phyloP scores from a whole-genome alignment of 2,888 invertebrate species.

The Clanis bilineata region DNA sequence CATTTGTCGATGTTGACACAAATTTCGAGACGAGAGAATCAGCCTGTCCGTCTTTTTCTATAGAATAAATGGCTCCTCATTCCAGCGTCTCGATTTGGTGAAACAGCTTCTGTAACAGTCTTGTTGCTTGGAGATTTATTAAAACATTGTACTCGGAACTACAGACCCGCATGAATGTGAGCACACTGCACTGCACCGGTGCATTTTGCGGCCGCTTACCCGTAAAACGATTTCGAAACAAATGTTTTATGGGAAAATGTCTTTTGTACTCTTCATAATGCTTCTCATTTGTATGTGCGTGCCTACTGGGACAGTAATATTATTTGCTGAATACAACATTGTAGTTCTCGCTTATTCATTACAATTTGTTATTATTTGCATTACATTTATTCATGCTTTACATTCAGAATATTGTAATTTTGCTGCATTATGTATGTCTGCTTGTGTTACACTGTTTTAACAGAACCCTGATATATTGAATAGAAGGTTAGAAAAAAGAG shows the following conservation, averaged over 20 bases:
- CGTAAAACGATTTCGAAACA: conserved; percentile 30
- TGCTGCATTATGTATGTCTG: background rate
- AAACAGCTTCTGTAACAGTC: conserved; percentile 58
- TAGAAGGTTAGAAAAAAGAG: conserved; percentile 5
- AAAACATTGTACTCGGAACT: conserved; percentile 56
- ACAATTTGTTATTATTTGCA: conserved; percentile 1
- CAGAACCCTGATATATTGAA: background rate
- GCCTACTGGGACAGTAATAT: background rate
- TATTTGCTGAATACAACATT: background rate
- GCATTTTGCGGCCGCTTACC: conserved; percentile 32
- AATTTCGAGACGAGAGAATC: conserved; percentile 15
- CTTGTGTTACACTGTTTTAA: background rate
- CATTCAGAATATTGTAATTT: background rate
- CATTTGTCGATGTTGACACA: conserved; percentile 15
- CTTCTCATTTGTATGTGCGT: conserved; percentile 7
- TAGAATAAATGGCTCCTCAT: conserved; percentile 56
- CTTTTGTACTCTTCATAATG: conserved; percentile 12
- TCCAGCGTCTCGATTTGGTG: conserved; percentile 59
- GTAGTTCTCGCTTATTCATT: background rate
- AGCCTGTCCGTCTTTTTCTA: conserved; percentile 24
- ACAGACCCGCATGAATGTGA: conserved; percentile 47
- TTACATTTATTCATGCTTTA: background rate
- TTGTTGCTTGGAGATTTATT: conserved; percentile 63
- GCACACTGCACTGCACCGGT: conserved; percentile 53
- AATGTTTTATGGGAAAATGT: conserved; percentile 16